Conservation (phyloP, 1,140 invertebrate genomes). For the Tetragnatha versicolor region DNA sequence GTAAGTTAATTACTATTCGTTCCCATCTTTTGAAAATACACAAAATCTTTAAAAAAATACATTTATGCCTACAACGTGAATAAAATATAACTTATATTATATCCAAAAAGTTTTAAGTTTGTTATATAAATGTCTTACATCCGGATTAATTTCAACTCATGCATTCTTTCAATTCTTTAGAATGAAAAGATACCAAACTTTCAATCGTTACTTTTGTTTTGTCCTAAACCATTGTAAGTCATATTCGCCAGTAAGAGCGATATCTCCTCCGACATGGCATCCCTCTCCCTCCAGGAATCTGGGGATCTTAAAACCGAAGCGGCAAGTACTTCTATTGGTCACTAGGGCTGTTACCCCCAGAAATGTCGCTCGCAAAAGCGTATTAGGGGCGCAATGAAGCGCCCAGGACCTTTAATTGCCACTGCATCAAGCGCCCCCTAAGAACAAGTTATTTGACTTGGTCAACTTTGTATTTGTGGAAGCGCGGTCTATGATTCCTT, state of each 20-base stretch:
- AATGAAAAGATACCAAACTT: too few species aligned
- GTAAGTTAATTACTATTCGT: too few species aligned
- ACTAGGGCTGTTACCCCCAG: slow-evolving; percentile 41
- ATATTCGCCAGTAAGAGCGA: slow-evolving; percentile 13
- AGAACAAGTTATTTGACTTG: slow-evolving; percentile 50
- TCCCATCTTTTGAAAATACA: too few species aligned
- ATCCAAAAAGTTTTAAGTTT: too few species aligned
- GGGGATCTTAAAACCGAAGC: slow-evolving; percentile 52
- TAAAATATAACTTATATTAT: too few species aligned
- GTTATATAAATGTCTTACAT: too few species aligned
- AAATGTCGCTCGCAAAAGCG: slow-evolving; percentile 53
- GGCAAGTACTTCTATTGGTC: slow-evolving; percentile 52
- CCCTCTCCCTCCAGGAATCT: slow-evolving; percentile 33
- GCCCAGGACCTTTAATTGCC: slow-evolving; percentile 47
- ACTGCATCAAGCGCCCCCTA: slow-evolving; percentile 32
- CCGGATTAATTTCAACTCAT: too few species aligned
- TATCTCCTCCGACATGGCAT: background rate
- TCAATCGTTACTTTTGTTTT: background rate
- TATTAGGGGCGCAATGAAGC: slow-evolving; percentile 52
- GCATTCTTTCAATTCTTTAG: too few species aligned
- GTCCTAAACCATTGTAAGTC: background rate
- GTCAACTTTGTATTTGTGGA: slow-evolving; percentile 32
- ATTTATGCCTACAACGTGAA: too few species aligned
- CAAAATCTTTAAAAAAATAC: too few species aligned
- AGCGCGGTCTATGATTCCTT: background rate